Percentiles rank a stretch among this genome's conserved stretches.
These are phyloP conservation scores for Hoplodrina blanda DNA, from an alignment of 2,888 invertebrate species.

Conservation along the genomic window DNA sequence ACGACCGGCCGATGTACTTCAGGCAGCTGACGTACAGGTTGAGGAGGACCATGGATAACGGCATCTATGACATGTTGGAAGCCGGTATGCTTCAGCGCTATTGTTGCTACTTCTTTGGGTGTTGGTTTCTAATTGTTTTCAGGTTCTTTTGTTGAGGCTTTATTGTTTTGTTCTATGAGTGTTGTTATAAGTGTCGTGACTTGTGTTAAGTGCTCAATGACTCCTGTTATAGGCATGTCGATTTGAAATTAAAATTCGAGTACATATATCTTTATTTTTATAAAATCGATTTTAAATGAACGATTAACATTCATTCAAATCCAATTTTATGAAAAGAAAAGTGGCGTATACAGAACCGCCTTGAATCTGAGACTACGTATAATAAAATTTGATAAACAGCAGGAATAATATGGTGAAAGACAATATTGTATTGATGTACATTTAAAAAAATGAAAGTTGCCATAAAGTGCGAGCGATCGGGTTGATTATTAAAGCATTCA, in stretches of 20 bases:
- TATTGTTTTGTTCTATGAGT: conserved; percentile 12
- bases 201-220: conserved; percentile 1
- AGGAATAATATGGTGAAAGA: not conserved
- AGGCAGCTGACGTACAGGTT: conserved; percentile 79
- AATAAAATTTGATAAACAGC: not conserved
- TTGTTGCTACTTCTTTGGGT: conserved; percentile 49
- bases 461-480: not conserved
- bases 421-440: not conserved
- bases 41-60: conserved; percentile 83
- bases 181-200: conserved; percentile 19
- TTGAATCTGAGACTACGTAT: too few species aligned
- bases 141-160: not conserved
- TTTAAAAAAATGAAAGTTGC: not conserved
- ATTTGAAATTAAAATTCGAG: too few species aligned
- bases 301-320: too few species aligned
- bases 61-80: conserved; percentile 77
- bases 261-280: too few species aligned
- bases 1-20: conserved; percentile 81
- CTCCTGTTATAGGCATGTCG: not conserved
- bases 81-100: conserved; percentile 70
- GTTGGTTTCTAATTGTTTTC: conserved; percentile 51
- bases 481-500: not conserved
- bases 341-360: too few species aligned
- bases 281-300: too few species aligned
- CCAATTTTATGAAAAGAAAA: too few species aligned